Conservation (phyloP, 2,113 vertebrate genomes). For the Cinclus cinclus region DNA sequence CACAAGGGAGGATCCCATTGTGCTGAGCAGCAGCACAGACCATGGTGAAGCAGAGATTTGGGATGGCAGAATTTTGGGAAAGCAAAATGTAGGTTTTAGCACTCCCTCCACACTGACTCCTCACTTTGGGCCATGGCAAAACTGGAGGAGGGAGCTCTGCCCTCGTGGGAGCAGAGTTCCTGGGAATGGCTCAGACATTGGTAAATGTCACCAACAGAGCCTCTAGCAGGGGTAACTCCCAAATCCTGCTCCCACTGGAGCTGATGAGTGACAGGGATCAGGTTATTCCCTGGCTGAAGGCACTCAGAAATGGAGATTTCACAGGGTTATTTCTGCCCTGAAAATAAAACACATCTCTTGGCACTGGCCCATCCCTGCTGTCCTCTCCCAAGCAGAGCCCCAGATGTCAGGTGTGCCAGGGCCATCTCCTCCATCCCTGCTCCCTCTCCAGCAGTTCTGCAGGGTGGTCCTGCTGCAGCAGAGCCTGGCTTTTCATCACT, state of each 20-base stretch:
- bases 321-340: neutral
- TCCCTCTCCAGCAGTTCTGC: neutral
- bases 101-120: neutral
- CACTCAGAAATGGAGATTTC: neutral
- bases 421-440: neutral
- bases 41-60: accelerated
- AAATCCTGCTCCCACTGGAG: neutral
- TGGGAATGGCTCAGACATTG: neutral
- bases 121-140: neutral
- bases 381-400: neutral
- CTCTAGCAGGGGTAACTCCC: neutral
- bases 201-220: neutral
- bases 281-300: neutral
- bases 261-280: neutral
- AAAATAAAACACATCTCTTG: neutral
- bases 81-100: neutral
- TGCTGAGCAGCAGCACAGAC: neutral
- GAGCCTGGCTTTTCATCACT: neutral
- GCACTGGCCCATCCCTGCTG: neutral
- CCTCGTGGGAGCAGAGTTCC: neutral
- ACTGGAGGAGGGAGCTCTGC: neutral
- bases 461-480: neutral
- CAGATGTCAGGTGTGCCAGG: neutral
- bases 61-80: neutral
- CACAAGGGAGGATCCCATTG: neutral